Conservation (phyloP, 2,888 invertebrate species). For the Leptinotarsa tumamoca region DNA sequence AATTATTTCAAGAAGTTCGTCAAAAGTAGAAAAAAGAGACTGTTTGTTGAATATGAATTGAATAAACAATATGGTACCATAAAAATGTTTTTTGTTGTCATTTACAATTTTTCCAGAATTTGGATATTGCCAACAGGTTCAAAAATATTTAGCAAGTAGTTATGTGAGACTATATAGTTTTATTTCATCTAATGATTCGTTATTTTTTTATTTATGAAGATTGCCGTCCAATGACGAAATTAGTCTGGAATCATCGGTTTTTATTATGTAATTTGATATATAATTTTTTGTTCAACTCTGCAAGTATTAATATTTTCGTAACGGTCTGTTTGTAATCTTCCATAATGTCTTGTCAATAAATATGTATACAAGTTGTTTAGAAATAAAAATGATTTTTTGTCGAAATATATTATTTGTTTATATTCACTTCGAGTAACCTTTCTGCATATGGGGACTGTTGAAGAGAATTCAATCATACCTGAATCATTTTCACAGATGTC, state of each 20-base stretch:
- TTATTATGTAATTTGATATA: constrained; percentile 27
- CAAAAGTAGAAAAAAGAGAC: no score
- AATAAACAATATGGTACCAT: no score
- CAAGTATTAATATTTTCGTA: constrained; percentile 52
- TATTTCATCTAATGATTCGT: constrained; percentile 14
- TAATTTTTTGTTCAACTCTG: constrained; percentile 32
- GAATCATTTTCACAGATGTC: no score
- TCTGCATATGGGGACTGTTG: no score
- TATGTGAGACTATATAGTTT: constrained; percentile 11
- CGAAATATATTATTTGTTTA: constrained; percentile 7
- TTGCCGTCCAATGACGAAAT: constrained; percentile 33
- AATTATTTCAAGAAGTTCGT: no score
- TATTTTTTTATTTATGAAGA: constrained; percentile 24
- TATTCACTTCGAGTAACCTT: no score
- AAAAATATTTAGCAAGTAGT: neutral
- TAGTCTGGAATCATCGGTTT: constrained; percentile 2
- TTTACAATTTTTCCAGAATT: no score
- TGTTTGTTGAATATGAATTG: no score
- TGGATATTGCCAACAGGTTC: neutral
- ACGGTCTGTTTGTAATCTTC: constrained; percentile 63
- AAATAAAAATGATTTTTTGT: constrained; percentile 33
- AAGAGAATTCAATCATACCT: no score
- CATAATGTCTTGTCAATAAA: constrained; percentile 63
- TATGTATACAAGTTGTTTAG: constrained; percentile 56
- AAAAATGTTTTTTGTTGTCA: no score